phyloP scores from a whole-genome alignment of 2,888 invertebrate genomes.

The Gari tellinella region DNA sequence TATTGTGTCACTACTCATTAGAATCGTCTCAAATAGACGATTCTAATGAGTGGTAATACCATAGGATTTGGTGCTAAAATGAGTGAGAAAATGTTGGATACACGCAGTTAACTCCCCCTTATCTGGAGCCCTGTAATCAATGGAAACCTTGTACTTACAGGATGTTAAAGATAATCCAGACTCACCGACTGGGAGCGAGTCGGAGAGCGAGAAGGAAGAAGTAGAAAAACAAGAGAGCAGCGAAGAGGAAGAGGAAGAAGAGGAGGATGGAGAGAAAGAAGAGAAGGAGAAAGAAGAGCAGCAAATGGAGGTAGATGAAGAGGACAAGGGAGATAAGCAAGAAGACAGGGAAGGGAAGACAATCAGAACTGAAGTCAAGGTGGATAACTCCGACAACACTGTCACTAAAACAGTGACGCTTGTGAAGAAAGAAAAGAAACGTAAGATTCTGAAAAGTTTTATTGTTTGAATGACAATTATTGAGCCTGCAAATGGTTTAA shows the following conservation, averaged over 20 bases:
- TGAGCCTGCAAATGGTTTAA: too few relatives aligned
- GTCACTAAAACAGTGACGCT: slow-evolving; percentile 17
- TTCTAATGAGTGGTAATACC: too few relatives aligned
- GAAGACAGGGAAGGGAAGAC: slow-evolving; percentile 9
- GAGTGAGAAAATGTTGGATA: too few relatives aligned
- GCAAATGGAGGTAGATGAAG: slow-evolving; percentile 30
- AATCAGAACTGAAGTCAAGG: neutral
- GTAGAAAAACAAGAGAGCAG: slow-evolving; percentile 7
- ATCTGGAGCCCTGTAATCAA: too few relatives aligned
- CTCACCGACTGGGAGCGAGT: slow-evolving; percentile 50
- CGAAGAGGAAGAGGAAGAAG: slow-evolving; percentile 18
- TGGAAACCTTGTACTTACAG: slow-evolving; percentile 14
- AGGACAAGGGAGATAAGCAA: slow-evolving; percentile 8
- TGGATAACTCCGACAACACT: slow-evolving; percentile 15
- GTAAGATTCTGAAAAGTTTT: too few relatives aligned
- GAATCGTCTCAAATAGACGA: too few relatives aligned
- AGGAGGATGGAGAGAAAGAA: slow-evolving; percentile 27
- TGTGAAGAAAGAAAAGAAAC: slow-evolving; percentile 22
- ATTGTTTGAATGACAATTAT: too few relatives aligned
- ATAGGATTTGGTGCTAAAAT: too few relatives aligned
- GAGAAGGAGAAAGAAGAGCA: slow-evolving; percentile 29
- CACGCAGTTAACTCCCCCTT: too few relatives aligned
- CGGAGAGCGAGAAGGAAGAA: slow-evolving; percentile 53
- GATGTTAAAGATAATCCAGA: slow-evolving; percentile 60
- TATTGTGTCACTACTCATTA: too few relatives aligned